These are phyloP conservation scores for Stomorhina lunata DNA, from an alignment of 2,888 invertebrate genomes.

Conservation along the genomic window DNA sequence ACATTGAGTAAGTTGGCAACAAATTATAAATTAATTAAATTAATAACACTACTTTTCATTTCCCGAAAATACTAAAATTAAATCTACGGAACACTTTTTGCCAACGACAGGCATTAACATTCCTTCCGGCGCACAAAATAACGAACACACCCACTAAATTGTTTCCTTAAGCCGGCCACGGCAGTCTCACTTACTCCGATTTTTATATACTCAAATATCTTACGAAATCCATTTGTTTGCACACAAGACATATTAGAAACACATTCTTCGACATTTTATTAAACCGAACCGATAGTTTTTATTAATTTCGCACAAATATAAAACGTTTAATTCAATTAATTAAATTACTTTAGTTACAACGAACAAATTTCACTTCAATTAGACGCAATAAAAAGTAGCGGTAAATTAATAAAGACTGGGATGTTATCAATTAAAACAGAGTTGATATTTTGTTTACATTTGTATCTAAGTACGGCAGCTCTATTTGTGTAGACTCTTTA, in stretches of 20 bases:
- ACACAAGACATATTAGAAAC: neutral
- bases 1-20: too few species aligned
- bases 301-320: neutral
- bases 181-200: neutral
- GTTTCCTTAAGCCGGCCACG: neutral
- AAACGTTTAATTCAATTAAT: neutral
- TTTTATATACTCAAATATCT: neutral
- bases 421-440: neutral
- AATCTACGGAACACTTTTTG: too few species aligned
- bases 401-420: slow-evolving; percentile 9
- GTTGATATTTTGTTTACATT: neutral
- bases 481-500: slow-evolving; percentile 1
- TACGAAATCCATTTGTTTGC: neutral
- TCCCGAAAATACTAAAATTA: too few species aligned
- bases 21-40: too few species aligned
- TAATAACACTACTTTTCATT: too few species aligned
- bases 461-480: neutral
- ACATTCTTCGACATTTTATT: neutral
- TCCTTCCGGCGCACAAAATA: neutral
- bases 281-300: neutral
- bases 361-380: neutral
- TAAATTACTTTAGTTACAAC: neutral
- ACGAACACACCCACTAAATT: neutral
- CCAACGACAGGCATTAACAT: too few species aligned
- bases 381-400: slow-evolving; percentile 14